Base-by-base conservation (phyloP, 2,797 vertebrate species). In the Chelonia mydas region DNA sequence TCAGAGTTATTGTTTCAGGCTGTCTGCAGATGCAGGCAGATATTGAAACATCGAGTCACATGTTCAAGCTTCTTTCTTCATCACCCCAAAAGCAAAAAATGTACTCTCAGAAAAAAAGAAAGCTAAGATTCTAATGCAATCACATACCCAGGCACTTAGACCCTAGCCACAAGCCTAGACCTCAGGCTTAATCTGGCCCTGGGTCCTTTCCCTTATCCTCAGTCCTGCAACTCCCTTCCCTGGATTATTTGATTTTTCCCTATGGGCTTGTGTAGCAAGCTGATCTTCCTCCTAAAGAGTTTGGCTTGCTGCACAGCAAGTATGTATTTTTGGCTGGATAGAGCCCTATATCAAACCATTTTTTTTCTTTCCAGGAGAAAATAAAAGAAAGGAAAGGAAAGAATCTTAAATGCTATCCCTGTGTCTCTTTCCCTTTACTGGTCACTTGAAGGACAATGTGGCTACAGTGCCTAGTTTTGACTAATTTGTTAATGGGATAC, bases 231-330 rank as follows among this genome's bases (percentile, higher is more conserved):
- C 5, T 45, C n/a, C 10, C 25, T 17, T 74, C 87, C 65, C 11
- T 51, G 8, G 17, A 53, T 84, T 86, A n/a, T 93, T 94, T 94
- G 87, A 55, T 85, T 92, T 93, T 91, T 23, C 89, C 41, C 10
- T 80, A 50, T 51, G 83, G 28, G 11, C 37, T 92, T 85, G 28
- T 61, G 31, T 59, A 59, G 27, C 11, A 57, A 57, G 27, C 27
- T 28, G 12, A 28, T 25, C 55, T 28, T 57, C 55, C 55, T 57
- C 28, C 55, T 12, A 57, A 57, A 57, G 28, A 28, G 57, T 61
- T 61, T 15, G 28, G 57, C 28, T 61, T 61, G 28, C 28, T 15
- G 57, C 57, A 57, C 79, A 95, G 31, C 41, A 82, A 55, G 15
- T 33, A 85, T 90, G 49, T 84, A 23, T 89, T 93, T 95, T 91